Base-by-base conservation (phyloP, 2,113 vertebrate genomes). In the Haemorhous mexicanus region DNA sequence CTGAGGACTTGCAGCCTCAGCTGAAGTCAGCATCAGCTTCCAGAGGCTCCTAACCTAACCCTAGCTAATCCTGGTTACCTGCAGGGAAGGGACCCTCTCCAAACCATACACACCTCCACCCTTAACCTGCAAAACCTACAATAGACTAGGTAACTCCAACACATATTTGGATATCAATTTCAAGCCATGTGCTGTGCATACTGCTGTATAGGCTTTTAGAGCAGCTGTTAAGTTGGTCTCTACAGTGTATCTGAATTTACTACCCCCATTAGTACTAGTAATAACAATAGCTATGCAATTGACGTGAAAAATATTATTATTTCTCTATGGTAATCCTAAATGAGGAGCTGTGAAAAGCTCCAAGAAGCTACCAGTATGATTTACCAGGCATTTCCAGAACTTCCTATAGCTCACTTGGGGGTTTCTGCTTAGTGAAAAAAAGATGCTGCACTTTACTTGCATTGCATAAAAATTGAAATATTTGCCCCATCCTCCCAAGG, bases 171-270 rank as follows among this genome's bases (percentile, higher is more conserved):
- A 14, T 80, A 41, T 27, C 6, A 33, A 3, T 82, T 70, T 79
- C 21, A 19, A 64, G 8, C 47, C 1, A 1, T 9, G 1, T 55
- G 58, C 4, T 33, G 4, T 47, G 12, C 11, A 35, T 39, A 19
- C 21, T 64, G 30, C 62, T 47, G 1, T 27, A 47, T 18, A 70
- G 18, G 3, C 4, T 78, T 81, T 50, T 39, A 73, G 59, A 83
- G 69, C 1, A 70, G 10, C 8, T 78, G 7, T 70, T 26, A 46
- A 75, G 2, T 12, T 84, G 32, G 3, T 61, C 16, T 80, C 18
- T 61, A 43, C 7, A 16, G 16, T 21, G 2, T 39, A 28, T 37
- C 9, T 88, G 16, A 86, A 35, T 76, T 76, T 81, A 30, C 20
- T 68, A 35, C 21, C 62, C 35, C 16, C 52, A 33, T 44, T 47